Percentiles rank a stretch among this genome's conserved stretches.
These are phyloP conservation scores for Plotosus lineatus DNA, from an alignment of 2,113 vertebrate species.

Conservation along the genomic window DNA sequence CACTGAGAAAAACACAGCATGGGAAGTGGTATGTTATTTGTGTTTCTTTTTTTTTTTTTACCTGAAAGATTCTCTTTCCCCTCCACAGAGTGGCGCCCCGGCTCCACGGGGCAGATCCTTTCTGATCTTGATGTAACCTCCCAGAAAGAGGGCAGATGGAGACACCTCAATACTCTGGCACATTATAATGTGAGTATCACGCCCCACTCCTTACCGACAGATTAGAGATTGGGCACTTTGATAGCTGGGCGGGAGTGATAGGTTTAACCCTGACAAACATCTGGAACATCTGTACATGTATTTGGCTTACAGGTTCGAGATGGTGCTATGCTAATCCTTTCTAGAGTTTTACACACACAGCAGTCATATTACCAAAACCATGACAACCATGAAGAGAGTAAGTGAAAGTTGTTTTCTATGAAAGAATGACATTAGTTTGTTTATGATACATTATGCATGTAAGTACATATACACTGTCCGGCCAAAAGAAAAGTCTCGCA, in stretches of 20 bases:
- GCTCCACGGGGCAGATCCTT: conserved; percentile 94
- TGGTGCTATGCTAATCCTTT: conserved; percentile 89
- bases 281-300: not conserved
- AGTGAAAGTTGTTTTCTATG: conserved; percentile 57
- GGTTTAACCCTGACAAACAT: not conserved
- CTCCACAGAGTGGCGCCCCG: conserved; percentile 90
- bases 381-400: conserved; percentile 92
- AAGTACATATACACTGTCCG: too few species aligned
- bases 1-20: not conserved
- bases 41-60: too few species aligned
- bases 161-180: conserved; percentile 90
- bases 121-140: conserved; percentile 96
- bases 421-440: not conserved
- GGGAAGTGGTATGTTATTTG: not conserved
- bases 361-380: conserved; percentile 94
- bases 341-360: conserved; percentile 82
- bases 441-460: too few species aligned
- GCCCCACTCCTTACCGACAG: conserved; percentile 12
- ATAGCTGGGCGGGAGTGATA: conserved; percentile 33
- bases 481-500: too few species aligned
- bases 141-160: conserved; percentile 94
- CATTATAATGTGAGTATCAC: conserved; percentile 91
- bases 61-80: conserved; percentile 3
- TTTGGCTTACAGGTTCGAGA: conserved; percentile 85
- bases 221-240: not conserved